Evolutionary conservation across 37 sponge, comb jelly and placozoan species (phyloP), one percentile per base, ranked within the genome.

Genomic region (Haliclona indistincta): DNA sequence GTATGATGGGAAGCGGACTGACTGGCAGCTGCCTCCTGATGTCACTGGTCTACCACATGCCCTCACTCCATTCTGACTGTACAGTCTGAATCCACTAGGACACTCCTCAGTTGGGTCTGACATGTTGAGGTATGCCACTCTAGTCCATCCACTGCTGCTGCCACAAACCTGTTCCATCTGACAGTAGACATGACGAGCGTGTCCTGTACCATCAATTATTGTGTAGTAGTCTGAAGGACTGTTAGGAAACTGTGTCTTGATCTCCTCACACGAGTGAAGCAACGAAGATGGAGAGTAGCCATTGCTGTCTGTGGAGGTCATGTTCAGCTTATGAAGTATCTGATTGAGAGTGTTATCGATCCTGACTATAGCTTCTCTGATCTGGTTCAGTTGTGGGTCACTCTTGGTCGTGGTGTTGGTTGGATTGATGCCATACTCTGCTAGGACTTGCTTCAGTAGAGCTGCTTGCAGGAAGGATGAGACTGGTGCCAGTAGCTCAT

Each of bases 81-180:
- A 58, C 7, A 20, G 13, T 49, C 72, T 47, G n/a, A 43, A 71
- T 29, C 29, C 54, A 6, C 1, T 2, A 47, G 72, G 72, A 49
- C 72, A 71, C 4, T 47, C 3, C 53, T 71, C 53, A 28, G 2
- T 71, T 2, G 72, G 72, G 4, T 52, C 55, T 11, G 72, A 34
- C 72, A 71, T 71, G 54, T 71, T 71, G 36, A 71, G 53, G 54
- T 51, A 32, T 6, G 72, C 72, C 20, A 71, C 32, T 29, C 72
- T 43, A 5, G 2, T 28, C 72, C 72, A 71, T 2, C 72, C 72
- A 23, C 55, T 54, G 3, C 32, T 2, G 2, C 3, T 8, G 19
- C 72, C 55, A 47, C 72, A 71, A 53, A 47, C 23, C 53, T 3
- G 2, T 17, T 49, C 72, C 55, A 51, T 71, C 54, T 71, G 52